These are phyloP conservation scores for Ochotona princeps DNA, from an alignment of 2,113 vertebrate genomes.

Conservation along the genomic window DNA sequence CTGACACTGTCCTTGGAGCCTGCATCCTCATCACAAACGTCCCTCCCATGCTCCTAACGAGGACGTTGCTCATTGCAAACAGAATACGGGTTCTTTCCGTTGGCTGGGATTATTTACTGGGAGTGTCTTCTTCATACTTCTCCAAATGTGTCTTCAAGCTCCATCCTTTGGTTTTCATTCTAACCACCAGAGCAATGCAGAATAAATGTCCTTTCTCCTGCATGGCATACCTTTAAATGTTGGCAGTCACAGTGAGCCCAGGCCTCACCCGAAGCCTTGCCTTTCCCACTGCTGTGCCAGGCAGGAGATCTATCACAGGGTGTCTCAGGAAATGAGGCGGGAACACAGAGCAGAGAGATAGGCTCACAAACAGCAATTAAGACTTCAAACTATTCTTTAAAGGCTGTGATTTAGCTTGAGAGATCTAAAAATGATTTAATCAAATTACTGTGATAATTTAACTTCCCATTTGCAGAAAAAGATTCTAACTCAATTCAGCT, in stretches of 20 bases:
- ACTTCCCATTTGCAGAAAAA: slow-evolving; percentile 84
- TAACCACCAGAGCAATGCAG: background rate
- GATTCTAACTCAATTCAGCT: slow-evolving; percentile 85
- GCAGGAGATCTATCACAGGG: slow-evolving; percentile 67
- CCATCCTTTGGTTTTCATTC: background rate
- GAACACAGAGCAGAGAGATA: slow-evolving; percentile 73
- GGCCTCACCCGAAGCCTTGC: background rate
- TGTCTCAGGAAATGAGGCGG: slow-evolving; percentile 77
- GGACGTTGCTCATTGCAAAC: background rate
- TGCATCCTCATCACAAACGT: background rate
- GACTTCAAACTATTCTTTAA: slow-evolving; percentile 84
- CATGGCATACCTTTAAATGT: background rate
- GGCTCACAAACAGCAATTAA: slow-evolving; percentile 83
- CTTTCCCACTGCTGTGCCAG: background rate
- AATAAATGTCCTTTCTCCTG: background rate
- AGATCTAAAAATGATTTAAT: slow-evolving; percentile 87
- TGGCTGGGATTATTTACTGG: background rate
- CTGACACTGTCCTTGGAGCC: background rate
- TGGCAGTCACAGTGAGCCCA: background rate
- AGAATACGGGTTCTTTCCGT: background rate
- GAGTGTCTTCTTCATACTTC: background rate
- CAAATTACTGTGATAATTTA: slow-evolving; percentile 86
- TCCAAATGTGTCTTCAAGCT: background rate
- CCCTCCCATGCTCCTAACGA: background rate
- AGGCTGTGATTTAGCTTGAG: slow-evolving; percentile 81